Conservation (phyloP, 2,113 vertebrate species). For the Ranitomeya variabilis region DNA sequence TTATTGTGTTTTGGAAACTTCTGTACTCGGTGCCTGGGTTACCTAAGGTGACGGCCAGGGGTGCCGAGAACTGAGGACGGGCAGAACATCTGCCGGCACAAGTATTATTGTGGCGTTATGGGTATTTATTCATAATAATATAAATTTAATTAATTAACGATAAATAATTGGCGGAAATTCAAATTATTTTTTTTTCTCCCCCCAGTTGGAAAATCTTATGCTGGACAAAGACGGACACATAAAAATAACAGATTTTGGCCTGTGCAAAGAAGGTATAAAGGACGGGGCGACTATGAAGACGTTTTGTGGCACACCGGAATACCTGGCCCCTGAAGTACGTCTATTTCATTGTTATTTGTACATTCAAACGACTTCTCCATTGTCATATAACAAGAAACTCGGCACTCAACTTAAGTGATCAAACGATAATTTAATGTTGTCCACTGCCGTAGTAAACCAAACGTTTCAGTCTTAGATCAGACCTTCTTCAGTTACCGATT, state of each 20-base stretch:
- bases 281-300: slow-evolving; percentile 98
- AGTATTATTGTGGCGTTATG: no score
- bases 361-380: no score
- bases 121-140: no score
- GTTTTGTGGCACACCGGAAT: slow-evolving; percentile 98
- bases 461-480: no score
- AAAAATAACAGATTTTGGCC: slow-evolving; percentile 96
- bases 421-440: no score
- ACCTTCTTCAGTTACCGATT: no score
- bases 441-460: no score
- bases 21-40: not conserved
- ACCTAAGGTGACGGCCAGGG: slow-evolving; percentile 39
- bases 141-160: no score
- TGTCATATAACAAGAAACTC: no score
- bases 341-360: not conserved
- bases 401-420: no score
- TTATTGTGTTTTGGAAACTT: not conserved
- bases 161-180: not conserved
- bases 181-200: not conserved
- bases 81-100: slow-evolving; percentile 6
- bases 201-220: slow-evolving; percentile 96
- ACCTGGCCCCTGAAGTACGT: slow-evolving; percentile 92
- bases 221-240: slow-evolving; percentile 97
- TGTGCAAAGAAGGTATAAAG: slow-evolving; percentile 98
- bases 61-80: not conserved